Conservation (phyloP, 2,888 invertebrate genomes). For the Ophion obscuratus region DNA sequence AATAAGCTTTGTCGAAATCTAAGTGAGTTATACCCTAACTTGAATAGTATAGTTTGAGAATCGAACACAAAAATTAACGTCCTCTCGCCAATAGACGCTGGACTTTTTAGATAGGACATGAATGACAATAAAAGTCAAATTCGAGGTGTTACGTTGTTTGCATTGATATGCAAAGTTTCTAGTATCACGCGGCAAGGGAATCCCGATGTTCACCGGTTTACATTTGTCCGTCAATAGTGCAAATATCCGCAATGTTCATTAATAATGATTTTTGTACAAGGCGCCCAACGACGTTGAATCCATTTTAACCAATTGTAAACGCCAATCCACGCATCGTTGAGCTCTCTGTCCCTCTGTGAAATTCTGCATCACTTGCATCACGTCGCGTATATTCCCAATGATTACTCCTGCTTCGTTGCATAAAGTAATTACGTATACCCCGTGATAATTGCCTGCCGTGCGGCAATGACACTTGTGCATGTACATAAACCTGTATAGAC, state of each 20-base stretch:
- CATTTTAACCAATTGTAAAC: slow-evolving; percentile 43
- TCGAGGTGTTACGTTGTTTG: no score
- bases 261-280: slow-evolving; percentile 36
- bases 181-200: neutral
- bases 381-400: slow-evolving; percentile 47
- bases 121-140: no score
- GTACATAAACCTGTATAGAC: slow-evolving; percentile 3
- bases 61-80: no score
- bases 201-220: neutral
- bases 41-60: no score
- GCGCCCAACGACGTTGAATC: slow-evolving; percentile 7
- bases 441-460: slow-evolving; percentile 53
- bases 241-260: neutral
- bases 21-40: no score
- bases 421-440: slow-evolving; percentile 59
- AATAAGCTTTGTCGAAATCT: no score
- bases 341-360: slow-evolving; percentile 13
- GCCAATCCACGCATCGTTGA: slow-evolving; percentile 6
- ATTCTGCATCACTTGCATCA: slow-evolving; percentile 31
- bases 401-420: slow-evolving; percentile 59
- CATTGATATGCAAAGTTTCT: no score
- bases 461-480: slow-evolving; percentile 42
- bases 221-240: neutral
- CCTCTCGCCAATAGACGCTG: no score
- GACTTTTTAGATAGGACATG: no score